phyloP scores from a whole-genome alignment of 1,140 invertebrate genomes.

The Drosophila burlai region DNA sequence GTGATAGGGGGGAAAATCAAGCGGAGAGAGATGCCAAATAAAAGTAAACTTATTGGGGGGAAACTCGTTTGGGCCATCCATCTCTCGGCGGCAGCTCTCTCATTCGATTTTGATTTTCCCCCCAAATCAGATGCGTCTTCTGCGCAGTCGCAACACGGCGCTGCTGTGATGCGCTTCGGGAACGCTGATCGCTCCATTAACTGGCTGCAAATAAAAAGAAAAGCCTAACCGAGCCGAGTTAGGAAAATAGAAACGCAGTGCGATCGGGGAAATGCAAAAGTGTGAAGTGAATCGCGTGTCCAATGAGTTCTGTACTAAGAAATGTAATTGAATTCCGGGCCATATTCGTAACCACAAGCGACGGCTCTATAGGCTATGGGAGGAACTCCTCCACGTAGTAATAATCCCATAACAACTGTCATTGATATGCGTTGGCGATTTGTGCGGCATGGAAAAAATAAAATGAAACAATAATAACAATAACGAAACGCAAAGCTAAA shows the following conservation, averaged over 20 bases:
- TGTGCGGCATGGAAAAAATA: slow-evolving; percentile 15
- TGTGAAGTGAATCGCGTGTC: slow-evolving; percentile 44
- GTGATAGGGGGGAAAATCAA: slow-evolving; percentile 40
- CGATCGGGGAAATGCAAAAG: slow-evolving; percentile 34
- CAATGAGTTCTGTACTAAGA: slow-evolving; percentile 38
- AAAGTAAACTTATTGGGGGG: slow-evolving; percentile 53
- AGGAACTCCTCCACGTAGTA: slow-evolving; percentile 10
- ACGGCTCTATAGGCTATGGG: neutral
- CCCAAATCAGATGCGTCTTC: slow-evolving; percentile 58
- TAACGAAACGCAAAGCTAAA: slow-evolving; percentile 15
- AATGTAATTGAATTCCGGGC: slow-evolving; percentile 48
- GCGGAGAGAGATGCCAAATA: slow-evolving; percentile 53
- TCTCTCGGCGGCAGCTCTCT: slow-evolving; percentile 33
- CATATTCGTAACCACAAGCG: slow-evolving; percentile 33
- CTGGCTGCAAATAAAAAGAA: slow-evolving; percentile 16
- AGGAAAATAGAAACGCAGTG: slow-evolving; percentile 34
- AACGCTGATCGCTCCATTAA: slow-evolving; percentile 26
- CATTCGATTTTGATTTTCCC: slow-evolving; percentile 51
- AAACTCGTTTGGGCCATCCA: slow-evolving; percentile 55
- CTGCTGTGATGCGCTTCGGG: slow-evolving; percentile 55
- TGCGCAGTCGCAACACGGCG: slow-evolving; percentile 69
- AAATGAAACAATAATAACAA: slow-evolving; percentile 24
- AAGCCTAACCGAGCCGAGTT: slow-evolving; percentile 4
- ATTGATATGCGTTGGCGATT: slow-evolving; percentile 44
- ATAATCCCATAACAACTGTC: slow-evolving; percentile 25